These are phyloP conservation scores for Neocrepidodera transversa DNA, from an alignment of 2,888 invertebrate species.

Conservation along the genomic window DNA sequence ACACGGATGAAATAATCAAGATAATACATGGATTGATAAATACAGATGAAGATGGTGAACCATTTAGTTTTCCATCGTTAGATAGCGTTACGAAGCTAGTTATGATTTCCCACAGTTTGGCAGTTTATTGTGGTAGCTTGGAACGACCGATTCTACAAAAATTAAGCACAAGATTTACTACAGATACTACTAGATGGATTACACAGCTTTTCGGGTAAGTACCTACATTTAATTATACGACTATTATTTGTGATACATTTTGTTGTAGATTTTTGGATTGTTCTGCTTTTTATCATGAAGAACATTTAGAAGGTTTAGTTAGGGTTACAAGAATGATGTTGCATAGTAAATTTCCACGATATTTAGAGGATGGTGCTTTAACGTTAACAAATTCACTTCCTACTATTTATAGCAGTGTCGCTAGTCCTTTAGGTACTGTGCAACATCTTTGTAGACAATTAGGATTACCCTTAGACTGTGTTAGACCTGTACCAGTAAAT, in stretches of 20 bases:
- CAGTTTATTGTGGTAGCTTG: constrained; percentile 85
- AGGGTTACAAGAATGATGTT: constrained; percentile 81
- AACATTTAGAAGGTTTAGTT: constrained; percentile 85
- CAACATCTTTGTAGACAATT: constrained; percentile 84
- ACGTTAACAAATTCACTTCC: constrained; percentile 85
- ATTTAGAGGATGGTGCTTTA: constrained; percentile 80
- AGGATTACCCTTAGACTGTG: constrained; percentile 84
- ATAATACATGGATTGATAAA: constrained; percentile 67
- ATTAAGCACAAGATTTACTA: constrained; percentile 80
- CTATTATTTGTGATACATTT: constrained; percentile 5
- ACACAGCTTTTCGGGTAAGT: constrained; percentile 82
- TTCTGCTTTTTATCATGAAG: constrained; percentile 86
- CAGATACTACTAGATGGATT: constrained; percentile 88
- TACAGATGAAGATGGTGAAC: constrained; percentile 71
- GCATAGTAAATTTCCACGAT: constrained; percentile 81
- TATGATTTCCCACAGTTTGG: constrained; percentile 85
- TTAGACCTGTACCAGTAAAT: constrained; percentile 84
- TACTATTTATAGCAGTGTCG: constrained; percentile 83
- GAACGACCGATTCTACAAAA: constrained; percentile 80
- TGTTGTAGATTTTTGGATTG: constrained; percentile 76
- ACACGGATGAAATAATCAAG: constrained; percentile 66
- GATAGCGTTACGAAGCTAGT: constrained; percentile 72
- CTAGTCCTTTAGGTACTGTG: constrained; percentile 78
- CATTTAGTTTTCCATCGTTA: constrained; percentile 66
- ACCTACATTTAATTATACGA: background rate